phyloP scores from a whole-genome alignment of 92 coral and sea anemone species.

The Micromussa lordhowensis region DNA sequence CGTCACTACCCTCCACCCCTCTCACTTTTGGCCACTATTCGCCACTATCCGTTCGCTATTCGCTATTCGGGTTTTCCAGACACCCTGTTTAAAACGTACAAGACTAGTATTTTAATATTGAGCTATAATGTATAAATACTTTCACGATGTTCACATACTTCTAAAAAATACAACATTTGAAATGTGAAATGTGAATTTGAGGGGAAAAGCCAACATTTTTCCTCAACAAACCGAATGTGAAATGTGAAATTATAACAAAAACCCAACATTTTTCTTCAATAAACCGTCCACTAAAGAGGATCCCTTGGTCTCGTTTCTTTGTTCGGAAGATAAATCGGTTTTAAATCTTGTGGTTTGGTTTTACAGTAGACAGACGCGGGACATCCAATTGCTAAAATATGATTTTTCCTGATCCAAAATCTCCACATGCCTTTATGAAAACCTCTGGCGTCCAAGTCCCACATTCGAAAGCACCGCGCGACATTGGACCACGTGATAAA shows the following conservation, averaged over 20 bases:
- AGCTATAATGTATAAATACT: not conserved
- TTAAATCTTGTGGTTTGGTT: constrained; percentile 51
- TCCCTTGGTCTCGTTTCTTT: constrained; percentile 62
- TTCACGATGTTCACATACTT: not conserved
- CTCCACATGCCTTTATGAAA: constrained; percentile 81
- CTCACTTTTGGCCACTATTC: no score
- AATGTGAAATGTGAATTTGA: not conserved
- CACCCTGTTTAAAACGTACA: not conserved
- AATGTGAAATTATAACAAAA: not conserved
- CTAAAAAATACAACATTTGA: not conserved
- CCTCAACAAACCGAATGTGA: no score
- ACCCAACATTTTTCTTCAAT: not conserved
- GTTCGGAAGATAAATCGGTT: constrained; percentile 57
- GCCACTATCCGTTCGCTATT: no score
- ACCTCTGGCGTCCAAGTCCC: constrained; percentile 84
- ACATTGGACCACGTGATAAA: constrained; percentile 75
- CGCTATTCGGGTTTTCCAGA: no score
- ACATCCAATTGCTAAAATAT: constrained; percentile 73
- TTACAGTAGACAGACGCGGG: constrained; percentile 82
- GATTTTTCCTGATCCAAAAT: constrained; percentile 82
- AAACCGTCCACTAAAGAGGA: not conserved
- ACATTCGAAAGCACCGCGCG: constrained; percentile 80
- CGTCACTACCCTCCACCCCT: no score
- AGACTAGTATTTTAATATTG: not conserved
- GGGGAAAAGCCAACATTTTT: no score